Conservation (phyloP, 2,888 invertebrate species). For the Coelogynopora nodosa region DNA sequence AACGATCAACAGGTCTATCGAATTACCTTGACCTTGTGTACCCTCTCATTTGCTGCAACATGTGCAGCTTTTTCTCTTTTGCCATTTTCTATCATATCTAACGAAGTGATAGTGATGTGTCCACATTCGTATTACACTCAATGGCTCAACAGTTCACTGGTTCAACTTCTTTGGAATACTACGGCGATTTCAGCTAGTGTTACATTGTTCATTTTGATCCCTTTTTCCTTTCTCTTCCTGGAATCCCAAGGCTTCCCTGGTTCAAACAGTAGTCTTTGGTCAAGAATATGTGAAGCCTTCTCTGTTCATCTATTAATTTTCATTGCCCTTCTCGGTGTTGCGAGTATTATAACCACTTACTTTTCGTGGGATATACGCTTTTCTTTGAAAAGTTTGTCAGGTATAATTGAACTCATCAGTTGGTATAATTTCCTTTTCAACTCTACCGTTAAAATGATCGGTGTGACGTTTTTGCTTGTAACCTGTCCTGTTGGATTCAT, state of each 20-base stretch:
- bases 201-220: constrained; percentile 87
- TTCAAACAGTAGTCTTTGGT: constrained; percentile 77
- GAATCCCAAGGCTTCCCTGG: constrained; percentile 95
- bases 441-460: constrained; percentile 93
- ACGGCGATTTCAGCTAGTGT: constrained; percentile 93
- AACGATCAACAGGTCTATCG: constrained; percentile 43
- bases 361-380: constrained; percentile 69
- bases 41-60: constrained; percentile 86
- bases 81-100: constrained; percentile 95
- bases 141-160: constrained; percentile 95
- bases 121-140: constrained; percentile 94
- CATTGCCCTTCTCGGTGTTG: constrained; percentile 80
- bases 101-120: constrained; percentile 88
- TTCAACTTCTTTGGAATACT: constrained; percentile 95
- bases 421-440: constrained; percentile 93
- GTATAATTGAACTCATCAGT: background rate
- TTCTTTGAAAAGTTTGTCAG: constrained; percentile 39
- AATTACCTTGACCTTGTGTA: constrained; percentile 84
- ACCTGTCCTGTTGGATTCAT: constrained; percentile 95
- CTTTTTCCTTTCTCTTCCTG: constrained; percentile 94
- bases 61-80: constrained; percentile 86
- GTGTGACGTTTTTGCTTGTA: constrained; percentile 85
- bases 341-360: constrained; percentile 77
- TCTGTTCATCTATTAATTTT: constrained; percentile 80
- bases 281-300: constrained; percentile 87